phyloP scores from a whole-genome alignment of 2,797 vertebrate species.

The Erpetoichthys calabaricus region DNA sequence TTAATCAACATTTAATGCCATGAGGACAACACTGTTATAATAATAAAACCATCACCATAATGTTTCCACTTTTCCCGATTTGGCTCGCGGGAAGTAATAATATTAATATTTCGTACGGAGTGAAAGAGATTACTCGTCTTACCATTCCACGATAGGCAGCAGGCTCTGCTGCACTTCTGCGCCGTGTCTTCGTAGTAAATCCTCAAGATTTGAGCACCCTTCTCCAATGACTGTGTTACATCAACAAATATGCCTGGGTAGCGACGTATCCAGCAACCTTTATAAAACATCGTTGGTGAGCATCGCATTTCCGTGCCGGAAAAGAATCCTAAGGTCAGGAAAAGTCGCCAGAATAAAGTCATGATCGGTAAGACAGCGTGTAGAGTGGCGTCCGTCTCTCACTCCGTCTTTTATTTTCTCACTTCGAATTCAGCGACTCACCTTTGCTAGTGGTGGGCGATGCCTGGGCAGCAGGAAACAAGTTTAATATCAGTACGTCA shows the following conservation, averaged over 20 bases:
- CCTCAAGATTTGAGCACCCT: slow-evolving; percentile 66
- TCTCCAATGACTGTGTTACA: slow-evolving; percentile 59
- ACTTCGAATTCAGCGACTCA: too few relatives aligned
- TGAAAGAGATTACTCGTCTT: slow-evolving; percentile 26
- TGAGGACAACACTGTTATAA: too few relatives aligned
- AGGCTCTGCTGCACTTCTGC: slow-evolving; percentile 67
- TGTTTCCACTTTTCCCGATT: too few relatives aligned
- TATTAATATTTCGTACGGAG: too few relatives aligned
- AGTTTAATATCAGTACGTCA: too few relatives aligned
- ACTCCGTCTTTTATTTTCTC: too few relatives aligned
- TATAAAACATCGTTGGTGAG: slow-evolving; percentile 66
- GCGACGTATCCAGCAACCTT: slow-evolving; percentile 84
- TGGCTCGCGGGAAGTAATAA: too few relatives aligned
- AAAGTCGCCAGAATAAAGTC: slow-evolving; percentile 37
- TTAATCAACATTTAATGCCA: too few relatives aligned
- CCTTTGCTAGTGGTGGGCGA: too few relatives aligned
- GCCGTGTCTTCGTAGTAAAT: slow-evolving; percentile 58
- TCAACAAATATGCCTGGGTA: slow-evolving; percentile 70
- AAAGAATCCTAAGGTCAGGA: slow-evolving; percentile 45
- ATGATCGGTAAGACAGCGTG: slow-evolving; percentile 35
- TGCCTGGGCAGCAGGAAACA: too few relatives aligned
- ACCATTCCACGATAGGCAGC: slow-evolving; percentile 77
- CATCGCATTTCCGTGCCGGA: slow-evolving; percentile 45
- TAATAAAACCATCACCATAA: too few relatives aligned
- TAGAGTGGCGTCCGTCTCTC: too few relatives aligned